phyloP scores from a whole-genome alignment of 2,888 invertebrate species.

The Toxonevra muliebris region DNA sequence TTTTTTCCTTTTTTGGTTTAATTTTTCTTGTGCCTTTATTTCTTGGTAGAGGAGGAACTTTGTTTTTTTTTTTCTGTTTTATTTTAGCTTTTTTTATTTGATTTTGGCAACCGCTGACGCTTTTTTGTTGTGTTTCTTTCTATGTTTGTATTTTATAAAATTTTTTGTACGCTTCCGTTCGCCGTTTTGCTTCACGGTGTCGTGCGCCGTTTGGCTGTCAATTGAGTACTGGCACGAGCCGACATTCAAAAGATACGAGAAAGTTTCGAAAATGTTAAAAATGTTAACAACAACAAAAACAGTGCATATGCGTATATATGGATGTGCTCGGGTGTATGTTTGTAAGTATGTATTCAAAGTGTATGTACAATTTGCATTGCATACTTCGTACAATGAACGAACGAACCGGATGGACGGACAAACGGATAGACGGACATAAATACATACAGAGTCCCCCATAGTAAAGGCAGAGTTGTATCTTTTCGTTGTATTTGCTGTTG shows the following conservation, averaged over 20 bases:
- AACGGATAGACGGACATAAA: too few species aligned
- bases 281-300: background rate
- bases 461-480: too few species aligned
- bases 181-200: conserved; percentile 39
- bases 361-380: too few species aligned
- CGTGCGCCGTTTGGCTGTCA: conserved; percentile 61
- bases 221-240: conserved; percentile 63
- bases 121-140: conserved; percentile 9
- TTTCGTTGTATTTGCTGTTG: too few species aligned
- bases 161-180: conserved; percentile 9
- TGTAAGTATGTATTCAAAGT: too few species aligned
- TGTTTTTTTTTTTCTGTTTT: background rate
- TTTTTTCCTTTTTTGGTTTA: conserved; percentile 3
- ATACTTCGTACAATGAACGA: too few species aligned
- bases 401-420: too few species aligned
- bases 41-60: too few species aligned
- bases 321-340: too few species aligned
- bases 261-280: conserved; percentile 26
- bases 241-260: conserved; percentile 35
- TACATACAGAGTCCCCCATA: too few species aligned
- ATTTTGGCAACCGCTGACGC: conserved; percentile 5
- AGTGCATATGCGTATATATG: too few species aligned
- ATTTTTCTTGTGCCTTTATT: conserved; percentile 7
- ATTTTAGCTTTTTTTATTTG: background rate
- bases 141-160: background rate